Evolutionary conservation across 1,140 invertebrate species (phyloP).

Genomic region (Trichogramma pretiosum): DNA sequence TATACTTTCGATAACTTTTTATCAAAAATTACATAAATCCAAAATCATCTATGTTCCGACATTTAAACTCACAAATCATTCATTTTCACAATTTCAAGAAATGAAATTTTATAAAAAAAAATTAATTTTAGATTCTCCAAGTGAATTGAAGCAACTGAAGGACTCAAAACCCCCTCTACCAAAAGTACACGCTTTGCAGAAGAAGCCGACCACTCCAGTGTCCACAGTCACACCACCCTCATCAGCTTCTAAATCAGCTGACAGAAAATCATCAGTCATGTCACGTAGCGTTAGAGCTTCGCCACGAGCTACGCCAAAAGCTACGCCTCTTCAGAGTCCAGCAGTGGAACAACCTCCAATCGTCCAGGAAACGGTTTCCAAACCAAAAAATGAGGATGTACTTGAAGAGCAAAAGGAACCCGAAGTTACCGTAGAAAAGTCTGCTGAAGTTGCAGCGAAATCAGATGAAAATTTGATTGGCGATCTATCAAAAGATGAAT

Average conservation of each 20-base stretch:
- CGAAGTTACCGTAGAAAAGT: background rate
- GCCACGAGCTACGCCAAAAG: slow-evolving; percentile 44
- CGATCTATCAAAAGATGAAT: slow-evolving; percentile 17
- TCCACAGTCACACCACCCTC: slow-evolving; percentile 41
- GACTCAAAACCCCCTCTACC: slow-evolving; percentile 47
- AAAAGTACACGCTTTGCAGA: slow-evolving; percentile 34
- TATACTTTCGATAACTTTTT: no score
- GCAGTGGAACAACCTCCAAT: slow-evolving; percentile 45
- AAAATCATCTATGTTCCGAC: no score
- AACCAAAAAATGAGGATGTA: no score
- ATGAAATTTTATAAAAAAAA: background rate
- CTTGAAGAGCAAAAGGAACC: no score
- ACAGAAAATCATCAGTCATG: slow-evolving; percentile 36
- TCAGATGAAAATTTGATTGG: background rate
- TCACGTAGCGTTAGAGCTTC: slow-evolving; percentile 42
- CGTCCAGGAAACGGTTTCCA: no score
- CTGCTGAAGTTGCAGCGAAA: background rate
- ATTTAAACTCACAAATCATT: no score
- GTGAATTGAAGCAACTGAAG: no score
- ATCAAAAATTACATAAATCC: no score
- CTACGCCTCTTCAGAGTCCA: slow-evolving; percentile 51
- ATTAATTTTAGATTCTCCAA: no score
- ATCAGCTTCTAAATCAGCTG: slow-evolving; percentile 28
- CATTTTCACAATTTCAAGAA: background rate
- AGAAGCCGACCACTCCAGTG: background rate